A percentile compares a stretch with the other conserved stretches of the same genome.
Conservation (phyloP, 2,113 vertebrate species). For the Ailurus styani region DNA sequence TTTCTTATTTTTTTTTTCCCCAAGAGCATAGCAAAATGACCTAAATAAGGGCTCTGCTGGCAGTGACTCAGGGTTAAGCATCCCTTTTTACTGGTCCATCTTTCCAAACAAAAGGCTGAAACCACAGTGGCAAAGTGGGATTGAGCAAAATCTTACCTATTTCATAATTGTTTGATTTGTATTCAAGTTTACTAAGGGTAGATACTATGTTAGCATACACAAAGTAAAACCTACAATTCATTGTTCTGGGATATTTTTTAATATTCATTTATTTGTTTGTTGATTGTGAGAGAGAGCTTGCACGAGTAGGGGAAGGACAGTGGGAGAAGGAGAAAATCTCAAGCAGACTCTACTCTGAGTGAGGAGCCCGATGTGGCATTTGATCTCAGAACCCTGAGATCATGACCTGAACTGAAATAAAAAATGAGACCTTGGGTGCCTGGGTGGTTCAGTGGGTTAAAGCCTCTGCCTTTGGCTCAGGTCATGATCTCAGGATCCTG, state of each 20-base stretch:
- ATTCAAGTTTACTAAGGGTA: conserved; percentile 12
- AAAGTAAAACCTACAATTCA: background rate
- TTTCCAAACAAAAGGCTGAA: conserved; percentile 6
- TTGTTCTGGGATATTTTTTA: background rate
- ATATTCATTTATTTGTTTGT: background rate
- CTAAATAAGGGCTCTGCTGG: background rate
- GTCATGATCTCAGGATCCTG: too few relatives aligned
- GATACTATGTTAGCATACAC: background rate
- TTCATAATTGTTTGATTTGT: conserved; percentile 13
- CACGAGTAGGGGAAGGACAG: too few relatives aligned
- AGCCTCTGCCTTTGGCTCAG: too few relatives aligned
- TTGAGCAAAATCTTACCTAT: background rate
- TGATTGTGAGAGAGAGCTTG: too few relatives aligned
- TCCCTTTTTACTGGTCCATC: background rate
- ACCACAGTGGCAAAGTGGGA: background rate
- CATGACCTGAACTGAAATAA: background rate
- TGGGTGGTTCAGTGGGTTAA: too few relatives aligned
- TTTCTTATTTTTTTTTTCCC: background rate
- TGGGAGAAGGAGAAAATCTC: background rate
- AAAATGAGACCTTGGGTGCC: background rate
- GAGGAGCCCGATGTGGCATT: background rate
- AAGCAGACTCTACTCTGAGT: background rate
- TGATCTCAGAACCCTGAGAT: background rate
- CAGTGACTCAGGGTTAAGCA: background rate
- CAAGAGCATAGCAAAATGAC: background rate